These are phyloP conservation scores for Ichneumoninae sp. DNA, from an alignment of 2,888 invertebrate species.

Conservation along the genomic window DNA sequence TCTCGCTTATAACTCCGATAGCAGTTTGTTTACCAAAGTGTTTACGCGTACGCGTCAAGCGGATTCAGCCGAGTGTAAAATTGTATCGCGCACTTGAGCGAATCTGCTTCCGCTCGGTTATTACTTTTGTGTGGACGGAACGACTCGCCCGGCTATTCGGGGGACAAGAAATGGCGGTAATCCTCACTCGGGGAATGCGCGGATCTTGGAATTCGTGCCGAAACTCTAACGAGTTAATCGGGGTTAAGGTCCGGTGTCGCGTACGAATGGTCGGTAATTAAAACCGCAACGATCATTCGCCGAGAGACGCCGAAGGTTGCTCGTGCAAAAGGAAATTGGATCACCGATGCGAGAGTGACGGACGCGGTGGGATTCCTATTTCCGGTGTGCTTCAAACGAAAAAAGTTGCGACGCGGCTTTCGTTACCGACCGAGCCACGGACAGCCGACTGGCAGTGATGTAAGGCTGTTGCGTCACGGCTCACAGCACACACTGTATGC, in stretches of 20 bases:
- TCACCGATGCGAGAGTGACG: not conserved
- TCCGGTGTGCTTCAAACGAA: not conserved
- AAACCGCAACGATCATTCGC: not conserved
- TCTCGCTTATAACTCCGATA: constrained; percentile 41
- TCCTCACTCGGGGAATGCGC: not conserved
- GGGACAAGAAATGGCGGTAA: not conserved
- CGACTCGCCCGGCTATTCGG: constrained; percentile 2
- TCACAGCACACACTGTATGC: not conserved
- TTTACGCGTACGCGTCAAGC: constrained; percentile 19
- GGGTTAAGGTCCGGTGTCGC: not conserved
- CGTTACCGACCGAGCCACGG: not conserved
- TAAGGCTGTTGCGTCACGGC: not conserved
- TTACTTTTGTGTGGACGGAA: constrained; percentile 38
- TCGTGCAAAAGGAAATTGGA: not conserved
- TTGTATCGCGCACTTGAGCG: constrained; percentile 16
- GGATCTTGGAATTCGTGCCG: not conserved
- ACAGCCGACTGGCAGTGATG: not conserved
- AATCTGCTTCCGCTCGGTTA: constrained; percentile 31
- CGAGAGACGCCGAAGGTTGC: not conserved
- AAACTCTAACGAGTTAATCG: not conserved
- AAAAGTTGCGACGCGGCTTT: not conserved
- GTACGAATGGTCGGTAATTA: not conserved
- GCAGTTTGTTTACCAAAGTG: constrained; percentile 37
- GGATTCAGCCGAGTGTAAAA: constrained; percentile 16
- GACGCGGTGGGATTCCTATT: not conserved